A percentile compares a stretch with the other conserved stretches of the same genome.
Evolutionary conservation across 2,113 vertebrate species (phyloP).

Genomic region (Lophura nycthemera): DNA sequence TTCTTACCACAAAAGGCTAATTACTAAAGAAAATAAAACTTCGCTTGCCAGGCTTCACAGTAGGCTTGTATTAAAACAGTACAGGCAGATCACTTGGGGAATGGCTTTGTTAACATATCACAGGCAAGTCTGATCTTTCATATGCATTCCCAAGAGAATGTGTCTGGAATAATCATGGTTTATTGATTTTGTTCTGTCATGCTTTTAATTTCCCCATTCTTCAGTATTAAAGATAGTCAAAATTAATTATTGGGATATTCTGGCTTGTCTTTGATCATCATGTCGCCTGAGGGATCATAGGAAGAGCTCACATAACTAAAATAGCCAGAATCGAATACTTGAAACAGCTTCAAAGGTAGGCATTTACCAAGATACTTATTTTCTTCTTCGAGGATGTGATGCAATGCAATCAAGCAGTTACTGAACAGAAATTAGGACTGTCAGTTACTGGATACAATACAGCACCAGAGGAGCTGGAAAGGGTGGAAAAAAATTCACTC

Average conservation of each 20-base stretch:
- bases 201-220: background rate
- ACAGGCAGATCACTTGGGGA: background rate
- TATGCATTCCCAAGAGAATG: background rate
- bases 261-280: background rate
- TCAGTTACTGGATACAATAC: background rate
- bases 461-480: background rate
- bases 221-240: background rate
- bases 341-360: background rate
- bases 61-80: rapidly evolving
- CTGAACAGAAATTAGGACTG: background rate
- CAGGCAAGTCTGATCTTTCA: background rate
- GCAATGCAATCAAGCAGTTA: background rate
- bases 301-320: background rate
- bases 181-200: background rate
- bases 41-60: background rate
- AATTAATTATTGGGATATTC: background rate
- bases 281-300: background rate
- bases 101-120: background rate
- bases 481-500: background rate
- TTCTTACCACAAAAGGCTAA: background rate
- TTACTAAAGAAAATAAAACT: background rate
- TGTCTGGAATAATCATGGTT: background rate
- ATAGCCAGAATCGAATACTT: background rate
- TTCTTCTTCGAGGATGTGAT: background rate
- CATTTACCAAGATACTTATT: background rate